Conservation (phyloP, 2,888 invertebrate species). For the Antitype chi region DNA sequence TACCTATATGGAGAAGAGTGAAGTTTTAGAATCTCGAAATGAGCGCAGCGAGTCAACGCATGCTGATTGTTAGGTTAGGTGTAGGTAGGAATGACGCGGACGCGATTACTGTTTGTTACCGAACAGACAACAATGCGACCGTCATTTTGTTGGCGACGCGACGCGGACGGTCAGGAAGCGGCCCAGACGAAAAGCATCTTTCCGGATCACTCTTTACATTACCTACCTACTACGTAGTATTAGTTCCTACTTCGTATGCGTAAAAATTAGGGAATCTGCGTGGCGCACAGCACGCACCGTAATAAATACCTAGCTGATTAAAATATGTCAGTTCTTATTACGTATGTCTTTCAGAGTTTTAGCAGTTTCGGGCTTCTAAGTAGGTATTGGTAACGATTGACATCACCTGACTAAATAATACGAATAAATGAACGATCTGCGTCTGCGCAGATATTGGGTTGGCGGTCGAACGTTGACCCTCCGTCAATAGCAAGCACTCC, state of each 20-base stretch:
- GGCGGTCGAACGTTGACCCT: constrained; percentile 47
- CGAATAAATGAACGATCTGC: neutral
- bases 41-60: neutral
- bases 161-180: neutral
- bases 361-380: neutral
- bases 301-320: neutral
- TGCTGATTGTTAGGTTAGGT: neutral
- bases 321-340: neutral
- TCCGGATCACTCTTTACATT: neutral
- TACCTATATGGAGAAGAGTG: no score
- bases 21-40: no score
- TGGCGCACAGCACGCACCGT: neutral
- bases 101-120: neutral
- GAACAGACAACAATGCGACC: neutral
- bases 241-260: neutral
- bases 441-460: constrained; percentile 25
- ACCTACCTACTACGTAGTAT: neutral
- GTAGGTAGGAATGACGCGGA: neutral
- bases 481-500: neutral
- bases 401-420: neutral
- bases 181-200: neutral
- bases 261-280: neutral
- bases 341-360: neutral
- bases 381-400: neutral
- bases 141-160: neutral